These are phyloP conservation scores for Xylocampa areola DNA, from an alignment of 2,888 invertebrate genomes.

Conservation along the genomic window DNA sequence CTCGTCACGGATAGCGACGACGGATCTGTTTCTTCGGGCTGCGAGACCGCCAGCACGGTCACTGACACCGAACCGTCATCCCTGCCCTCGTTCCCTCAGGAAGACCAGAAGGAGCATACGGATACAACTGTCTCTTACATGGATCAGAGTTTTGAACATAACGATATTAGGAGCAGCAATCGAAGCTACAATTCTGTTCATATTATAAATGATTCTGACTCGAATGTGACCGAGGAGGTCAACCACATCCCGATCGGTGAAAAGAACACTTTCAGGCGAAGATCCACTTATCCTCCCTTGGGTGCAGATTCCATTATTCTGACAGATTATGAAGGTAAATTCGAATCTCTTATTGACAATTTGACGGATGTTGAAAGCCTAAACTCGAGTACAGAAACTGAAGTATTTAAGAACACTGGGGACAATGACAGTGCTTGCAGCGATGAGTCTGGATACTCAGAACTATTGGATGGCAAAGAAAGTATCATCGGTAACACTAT, in stretches of 20 bases:
- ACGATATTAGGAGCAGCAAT: constrained; percentile 61
- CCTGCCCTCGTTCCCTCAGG: constrained; percentile 82
- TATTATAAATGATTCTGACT: constrained; percentile 54
- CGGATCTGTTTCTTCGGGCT: constrained; percentile 94
- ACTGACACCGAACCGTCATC: constrained; percentile 89
- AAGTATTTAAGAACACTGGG: constrained; percentile 86
- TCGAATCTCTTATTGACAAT: constrained; percentile 83
- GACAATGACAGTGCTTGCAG: constrained; percentile 95
- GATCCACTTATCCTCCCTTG: constrained; percentile 85
- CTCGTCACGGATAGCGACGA: constrained; percentile 92
- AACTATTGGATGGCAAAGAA: constrained; percentile 90
- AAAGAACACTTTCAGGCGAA: constrained; percentile 79
- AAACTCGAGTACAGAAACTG: constrained; percentile 82
- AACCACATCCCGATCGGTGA: constrained; percentile 87
- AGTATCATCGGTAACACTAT: constrained; percentile 87
- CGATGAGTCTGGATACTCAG: constrained; percentile 97
- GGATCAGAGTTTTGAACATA: constrained; percentile 67
- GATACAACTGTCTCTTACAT: constrained; percentile 78
- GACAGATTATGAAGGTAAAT: constrained; percentile 77
- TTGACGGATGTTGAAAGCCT: constrained; percentile 81
- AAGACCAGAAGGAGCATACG: constrained; percentile 77
- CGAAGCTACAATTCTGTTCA: constrained; percentile 70
- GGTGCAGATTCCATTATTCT: constrained; percentile 70
- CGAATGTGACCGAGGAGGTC: constrained; percentile 71
- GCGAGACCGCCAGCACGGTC: constrained; percentile 94